A percentile compares a stretch with the other conserved stretches of the same genome.
phyloP scores from a whole-genome alignment of 2,113 vertebrate genomes.

The Chelonoidis abingdonii region DNA sequence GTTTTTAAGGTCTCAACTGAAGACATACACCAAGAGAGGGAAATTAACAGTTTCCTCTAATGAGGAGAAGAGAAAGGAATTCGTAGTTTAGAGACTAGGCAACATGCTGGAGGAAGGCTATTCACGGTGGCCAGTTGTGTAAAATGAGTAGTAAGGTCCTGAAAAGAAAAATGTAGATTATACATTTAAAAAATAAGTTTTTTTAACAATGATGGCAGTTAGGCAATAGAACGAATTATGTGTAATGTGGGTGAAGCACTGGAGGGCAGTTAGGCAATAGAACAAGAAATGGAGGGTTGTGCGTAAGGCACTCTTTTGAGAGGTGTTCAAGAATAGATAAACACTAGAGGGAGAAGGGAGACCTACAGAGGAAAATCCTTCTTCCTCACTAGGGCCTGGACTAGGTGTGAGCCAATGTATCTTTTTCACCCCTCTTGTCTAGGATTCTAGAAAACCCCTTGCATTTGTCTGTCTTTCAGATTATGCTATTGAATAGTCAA shows the following conservation, averaged over 20 bases:
- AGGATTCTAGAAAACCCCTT: neutral
- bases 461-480: neutral
- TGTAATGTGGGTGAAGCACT: rapidly evolving
- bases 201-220: neutral
- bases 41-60: neutral
- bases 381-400: neutral
- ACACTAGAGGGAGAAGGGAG: neutral
- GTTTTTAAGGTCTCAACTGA: neutral
- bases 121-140: neutral
- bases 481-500: neutral
- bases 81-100: neutral
- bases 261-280: neutral
- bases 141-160: neutral
- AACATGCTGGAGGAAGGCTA: neutral
- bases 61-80: neutral
- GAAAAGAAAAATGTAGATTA: neutral
- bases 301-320: neutral
- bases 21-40: neutral
- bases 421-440: neutral
- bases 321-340: neutral
- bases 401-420: no score
- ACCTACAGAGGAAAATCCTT: neutral
- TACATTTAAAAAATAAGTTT: neutral
- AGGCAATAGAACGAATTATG: neutral
- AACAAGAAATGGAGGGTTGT: neutral